phyloP scores from a whole-genome alignment of 2,113 vertebrate species.

The Paracyprichromis sp. region DNA sequence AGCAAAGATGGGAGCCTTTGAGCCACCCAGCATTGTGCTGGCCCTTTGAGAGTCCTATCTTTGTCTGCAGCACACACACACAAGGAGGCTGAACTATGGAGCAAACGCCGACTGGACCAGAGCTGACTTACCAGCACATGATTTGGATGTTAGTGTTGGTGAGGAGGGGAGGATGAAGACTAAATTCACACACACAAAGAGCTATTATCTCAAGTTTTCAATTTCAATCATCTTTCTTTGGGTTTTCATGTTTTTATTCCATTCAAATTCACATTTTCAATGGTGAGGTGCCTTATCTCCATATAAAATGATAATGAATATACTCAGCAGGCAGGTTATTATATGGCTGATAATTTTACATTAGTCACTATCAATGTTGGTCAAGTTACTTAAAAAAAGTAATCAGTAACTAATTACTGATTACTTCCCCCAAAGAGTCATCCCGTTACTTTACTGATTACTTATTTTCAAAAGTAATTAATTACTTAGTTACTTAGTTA shows the following conservation, averaged over 20 bases:
- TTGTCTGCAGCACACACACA: constrained; percentile 49
- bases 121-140: constrained; percentile 34
- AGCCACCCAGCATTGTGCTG: constrained; percentile 30
- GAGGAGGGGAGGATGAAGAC: background rate
- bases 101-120: constrained; percentile 21
- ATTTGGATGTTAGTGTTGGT: constrained; percentile 5
- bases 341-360: background rate
- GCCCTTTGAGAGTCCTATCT: constrained; percentile 60
- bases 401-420: too few relatives aligned
- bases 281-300: background rate
- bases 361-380: background rate
- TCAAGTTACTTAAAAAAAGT: too few relatives aligned
- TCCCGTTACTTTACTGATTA: too few relatives aligned
- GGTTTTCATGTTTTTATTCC: background rate
- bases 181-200: background rate
- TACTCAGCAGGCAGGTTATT: background rate
- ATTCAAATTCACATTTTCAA: background rate
- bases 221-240: background rate
- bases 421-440: too few relatives aligned
- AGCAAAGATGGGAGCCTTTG: constrained; percentile 40
- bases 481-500: too few relatives aligned
- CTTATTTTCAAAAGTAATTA: too few relatives aligned
- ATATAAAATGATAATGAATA: background rate
- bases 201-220: background rate
- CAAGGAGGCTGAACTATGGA: constrained; percentile 27